A percentile compares a stretch with the other conserved stretches of the same genome.
These are phyloP conservation scores for Dufourea novaeangliae DNA, from an alignment of 1,140 invertebrate species.

Conservation along the genomic window DNA sequence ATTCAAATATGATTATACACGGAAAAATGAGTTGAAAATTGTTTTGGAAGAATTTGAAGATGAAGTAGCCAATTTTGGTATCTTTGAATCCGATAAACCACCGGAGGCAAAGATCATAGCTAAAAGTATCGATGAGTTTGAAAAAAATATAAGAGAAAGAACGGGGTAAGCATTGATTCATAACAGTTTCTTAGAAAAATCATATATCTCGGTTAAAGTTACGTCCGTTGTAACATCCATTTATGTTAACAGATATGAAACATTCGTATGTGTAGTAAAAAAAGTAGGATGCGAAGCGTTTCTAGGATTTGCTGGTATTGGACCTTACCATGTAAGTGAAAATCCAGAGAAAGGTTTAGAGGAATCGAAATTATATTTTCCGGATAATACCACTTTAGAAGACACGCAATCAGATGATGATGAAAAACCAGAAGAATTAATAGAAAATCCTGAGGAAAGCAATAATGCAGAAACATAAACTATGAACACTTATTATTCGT, in stretches of 20 bases:
- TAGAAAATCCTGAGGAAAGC: constrained; percentile 60
- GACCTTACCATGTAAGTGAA: constrained; percentile 80
- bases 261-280: constrained; percentile 77
- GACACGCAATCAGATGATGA: constrained; percentile 77
- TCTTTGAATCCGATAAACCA: constrained; percentile 78
- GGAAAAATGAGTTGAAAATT: constrained; percentile 75
- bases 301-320: constrained; percentile 79
- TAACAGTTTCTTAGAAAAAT: neutral
- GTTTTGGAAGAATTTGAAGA: constrained; percentile 73
- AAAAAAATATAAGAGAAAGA: constrained; percentile 70
- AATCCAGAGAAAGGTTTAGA: constrained; percentile 76
- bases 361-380: constrained; percentile 77
- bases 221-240: neutral
- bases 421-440: constrained; percentile 69
- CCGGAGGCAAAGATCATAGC: constrained; percentile 76
- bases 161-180: constrained; percentile 65
- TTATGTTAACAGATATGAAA: constrained; percentile 72
- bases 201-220: neutral
- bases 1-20: constrained; percentile 79
- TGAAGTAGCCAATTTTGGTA: constrained; percentile 76
- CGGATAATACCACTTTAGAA: constrained; percentile 66
- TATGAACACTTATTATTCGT: neutral
- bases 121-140: constrained; percentile 74
- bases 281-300: constrained; percentile 78
- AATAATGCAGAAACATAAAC: constrained; percentile 20